These are phyloP conservation scores for Caloenas nicobarica DNA, from an alignment of 2,113 vertebrate species.

Conservation along the genomic window DNA sequence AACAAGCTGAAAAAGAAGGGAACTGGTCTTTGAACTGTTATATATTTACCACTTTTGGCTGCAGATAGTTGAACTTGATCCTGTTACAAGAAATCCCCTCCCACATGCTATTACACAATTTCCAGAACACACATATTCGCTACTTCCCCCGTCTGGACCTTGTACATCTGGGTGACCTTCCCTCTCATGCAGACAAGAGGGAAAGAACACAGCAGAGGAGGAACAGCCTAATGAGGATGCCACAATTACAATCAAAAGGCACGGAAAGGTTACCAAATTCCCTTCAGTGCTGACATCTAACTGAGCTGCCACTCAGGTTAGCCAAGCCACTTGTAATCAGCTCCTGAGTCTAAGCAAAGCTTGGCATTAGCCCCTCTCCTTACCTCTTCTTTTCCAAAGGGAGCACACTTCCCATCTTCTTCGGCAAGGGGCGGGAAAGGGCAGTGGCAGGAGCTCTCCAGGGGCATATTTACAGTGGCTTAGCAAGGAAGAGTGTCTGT, in stretches of 20 bases:
- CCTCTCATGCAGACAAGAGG: background rate
- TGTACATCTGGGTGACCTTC: background rate
- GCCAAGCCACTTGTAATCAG: background rate
- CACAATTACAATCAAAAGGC: background rate
- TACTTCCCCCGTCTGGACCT: background rate
- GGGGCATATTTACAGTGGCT: background rate
- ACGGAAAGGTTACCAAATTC: background rate
- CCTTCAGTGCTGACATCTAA: background rate
- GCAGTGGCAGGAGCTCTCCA: background rate
- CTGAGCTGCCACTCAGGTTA: background rate
- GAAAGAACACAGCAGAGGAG: background rate
- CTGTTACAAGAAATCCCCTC: conserved; percentile 17
- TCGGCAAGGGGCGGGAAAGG: background rate
- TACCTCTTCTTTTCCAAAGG: background rate
- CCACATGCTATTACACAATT: background rate
- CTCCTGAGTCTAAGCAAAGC: background rate
- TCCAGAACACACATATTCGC: background rate
- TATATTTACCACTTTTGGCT: background rate
- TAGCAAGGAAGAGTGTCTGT: background rate
- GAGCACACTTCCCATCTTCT: background rate
- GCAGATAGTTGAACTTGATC: background rate
- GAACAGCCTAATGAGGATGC: background rate
- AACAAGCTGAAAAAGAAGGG: background rate
- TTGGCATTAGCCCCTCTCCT: background rate
- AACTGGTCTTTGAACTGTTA: background rate